Percentiles rank a stretch among this genome's conserved stretches.
Evolutionary conservation across 2,888 invertebrate species (phyloP).

Genomic region (Schizaphis graminum): DNA sequence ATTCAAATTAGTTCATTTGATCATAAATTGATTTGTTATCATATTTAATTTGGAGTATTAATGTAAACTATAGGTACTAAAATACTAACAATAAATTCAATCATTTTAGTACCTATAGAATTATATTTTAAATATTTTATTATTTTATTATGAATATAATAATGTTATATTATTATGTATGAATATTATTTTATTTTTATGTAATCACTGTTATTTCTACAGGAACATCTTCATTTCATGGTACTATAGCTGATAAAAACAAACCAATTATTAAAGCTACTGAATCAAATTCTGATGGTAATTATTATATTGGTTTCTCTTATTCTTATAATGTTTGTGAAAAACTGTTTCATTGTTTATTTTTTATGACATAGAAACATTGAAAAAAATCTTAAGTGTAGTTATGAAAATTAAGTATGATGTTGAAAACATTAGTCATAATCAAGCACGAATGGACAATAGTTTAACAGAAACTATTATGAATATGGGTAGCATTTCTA

Average conservation of each 20-base stretch:
- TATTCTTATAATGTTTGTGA: neutral
- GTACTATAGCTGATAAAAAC: too few species aligned
- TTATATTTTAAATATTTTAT: neutral
- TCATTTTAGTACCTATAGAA: neutral
- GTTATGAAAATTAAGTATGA: constrained; percentile 18
- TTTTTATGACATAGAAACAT: neutral
- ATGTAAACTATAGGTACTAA: neutral
- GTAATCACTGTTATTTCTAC: neutral
- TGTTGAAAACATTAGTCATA: neutral
- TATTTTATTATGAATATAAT: neutral
- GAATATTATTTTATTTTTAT: neutral
- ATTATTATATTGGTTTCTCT: neutral
- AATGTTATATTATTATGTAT: neutral
- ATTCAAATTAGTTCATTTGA: neutral
- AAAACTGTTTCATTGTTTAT: neutral
- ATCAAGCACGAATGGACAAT: neutral
- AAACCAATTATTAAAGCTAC: too few species aligned
- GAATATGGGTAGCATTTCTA: neutral
- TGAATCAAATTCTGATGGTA: neutral
- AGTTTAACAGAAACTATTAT: neutral
- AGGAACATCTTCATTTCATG: neutral
- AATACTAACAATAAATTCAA: neutral
- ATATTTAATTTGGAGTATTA: neutral
- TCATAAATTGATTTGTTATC: neutral
- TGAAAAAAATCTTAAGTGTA: constrained; percentile 4